Evolutionary conservation across 2,113 vertebrate species (phyloP).

Genomic region (Eurypyga helias): DNA sequence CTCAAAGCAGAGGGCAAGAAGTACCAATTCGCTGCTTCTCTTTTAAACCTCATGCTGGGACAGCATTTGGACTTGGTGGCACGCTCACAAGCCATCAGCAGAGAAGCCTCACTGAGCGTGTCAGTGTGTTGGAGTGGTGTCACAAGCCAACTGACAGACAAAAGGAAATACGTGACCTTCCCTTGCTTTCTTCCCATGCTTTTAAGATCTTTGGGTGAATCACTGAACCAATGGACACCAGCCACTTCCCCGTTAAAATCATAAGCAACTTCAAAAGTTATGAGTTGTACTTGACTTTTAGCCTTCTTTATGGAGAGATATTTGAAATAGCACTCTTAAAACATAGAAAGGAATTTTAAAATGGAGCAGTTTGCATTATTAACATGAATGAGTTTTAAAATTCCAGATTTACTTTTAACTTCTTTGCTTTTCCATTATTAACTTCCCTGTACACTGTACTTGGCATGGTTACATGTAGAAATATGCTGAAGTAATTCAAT

Average conservation of each 20-base stretch:
- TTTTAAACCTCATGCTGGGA: not conserved
- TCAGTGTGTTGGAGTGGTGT: not conserved
- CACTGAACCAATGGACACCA: not conserved
- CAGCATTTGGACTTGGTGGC: not conserved
- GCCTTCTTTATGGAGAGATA: not conserved
- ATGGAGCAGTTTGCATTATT: constrained; percentile 28
- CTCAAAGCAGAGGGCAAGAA: not conserved
- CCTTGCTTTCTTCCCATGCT: not conserved
- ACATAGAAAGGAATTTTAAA: not conserved
- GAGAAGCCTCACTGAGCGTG: not conserved
- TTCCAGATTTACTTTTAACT: constrained; percentile 21
- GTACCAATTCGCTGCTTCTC: not conserved
- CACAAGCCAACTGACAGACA: not conserved
- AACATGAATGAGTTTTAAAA: constrained; percentile 29
- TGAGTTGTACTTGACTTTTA: not conserved
- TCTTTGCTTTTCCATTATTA: constrained; percentile 44
- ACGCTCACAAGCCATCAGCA: not conserved
- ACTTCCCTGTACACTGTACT: not conserved
- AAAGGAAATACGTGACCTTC: not conserved
- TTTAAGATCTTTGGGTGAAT: not conserved
- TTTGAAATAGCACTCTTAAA: not conserved
- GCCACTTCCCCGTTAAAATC: not conserved
- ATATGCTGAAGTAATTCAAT: constrained; percentile 1
- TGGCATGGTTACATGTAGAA: not conserved
- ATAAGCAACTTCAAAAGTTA: not conserved